Evolutionary conservation across 92 coral and sea anemone genomes (phyloP).

Genomic region (Pocillopora meandrina): DNA sequence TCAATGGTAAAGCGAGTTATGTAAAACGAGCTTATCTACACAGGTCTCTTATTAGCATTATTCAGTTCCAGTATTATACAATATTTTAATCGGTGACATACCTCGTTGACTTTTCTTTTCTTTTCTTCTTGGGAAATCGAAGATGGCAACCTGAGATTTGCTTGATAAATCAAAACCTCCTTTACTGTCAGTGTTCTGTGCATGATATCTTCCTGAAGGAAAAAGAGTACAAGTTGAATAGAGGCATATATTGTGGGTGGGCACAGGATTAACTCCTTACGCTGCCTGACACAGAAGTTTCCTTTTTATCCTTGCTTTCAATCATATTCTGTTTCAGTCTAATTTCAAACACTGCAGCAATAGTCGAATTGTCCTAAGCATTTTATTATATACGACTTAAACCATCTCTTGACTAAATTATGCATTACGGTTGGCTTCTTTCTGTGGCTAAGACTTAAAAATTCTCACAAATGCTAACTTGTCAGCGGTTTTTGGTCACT

Average conservation of each 20-base stretch:
- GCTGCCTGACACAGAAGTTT: not conserved
- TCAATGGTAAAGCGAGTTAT: not conserved
- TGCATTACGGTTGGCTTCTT: no score
- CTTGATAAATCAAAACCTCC: constrained; percentile 85
- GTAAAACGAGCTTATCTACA: not conserved
- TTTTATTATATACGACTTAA: no score
- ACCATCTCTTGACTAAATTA: no score
- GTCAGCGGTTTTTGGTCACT: no score
- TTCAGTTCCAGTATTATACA: no score
- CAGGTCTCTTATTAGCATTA: not conserved
- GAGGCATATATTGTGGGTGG: not conserved
- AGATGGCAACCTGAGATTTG: constrained; percentile 79
- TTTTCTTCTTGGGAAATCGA: constrained; percentile 50
- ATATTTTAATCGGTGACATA: not conserved
- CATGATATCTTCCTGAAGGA: constrained; percentile 80
- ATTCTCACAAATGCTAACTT: no score
- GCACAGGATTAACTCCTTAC: not conserved
- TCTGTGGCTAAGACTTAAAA: no score
- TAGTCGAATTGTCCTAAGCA: no score
- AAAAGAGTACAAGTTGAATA: not conserved
- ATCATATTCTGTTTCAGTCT: no score
- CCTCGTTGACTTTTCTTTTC: constrained; percentile 64
- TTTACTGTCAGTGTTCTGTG: constrained; percentile 82
- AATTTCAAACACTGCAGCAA: no score
- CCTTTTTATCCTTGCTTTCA: no score